Evolutionary conservation across 2,797 vertebrate genomes (phyloP), one percentile per base, ranked within the genome.

Genomic region (Falco columbarius): DNA sequence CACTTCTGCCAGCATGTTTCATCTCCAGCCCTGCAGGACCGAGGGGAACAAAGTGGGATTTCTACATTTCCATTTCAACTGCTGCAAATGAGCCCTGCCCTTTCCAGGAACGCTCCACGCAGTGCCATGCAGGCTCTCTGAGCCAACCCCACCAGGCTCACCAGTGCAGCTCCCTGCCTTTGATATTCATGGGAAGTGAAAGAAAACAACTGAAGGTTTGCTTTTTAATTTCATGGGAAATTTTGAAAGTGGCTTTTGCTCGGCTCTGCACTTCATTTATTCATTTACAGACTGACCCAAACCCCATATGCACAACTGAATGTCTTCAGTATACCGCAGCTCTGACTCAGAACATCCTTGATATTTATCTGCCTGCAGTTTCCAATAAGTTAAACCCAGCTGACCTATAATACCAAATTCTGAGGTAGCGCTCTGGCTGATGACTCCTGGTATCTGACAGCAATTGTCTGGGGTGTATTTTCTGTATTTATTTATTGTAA

Each of bases 161-260:
- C 63, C 46, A 24, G 29, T 5, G 21, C 88, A 62, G 38, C 59
- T 26, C 34, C 0, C 65, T 46, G 86, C 65, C 86, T 95, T 77
- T 77, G 77, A 63, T 93, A 94, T 94, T 95, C 71, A 74, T 27
- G 51, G 49, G 36, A 74, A 93, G 81, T 0, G 22, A 90, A 84
- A 62, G 87, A 68, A 89, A 94, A 91, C 87, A 83, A 34, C 38
- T 5, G 40, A 80, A 65, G 40, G 83, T 92, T 92, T 93, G 82
- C 92, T 82, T 93, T 90, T 90, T 91, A 84, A 92, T 95, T 96
- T 90, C 94, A 95, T 74, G 94, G 86, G 90, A 92, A 95, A 96
- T 96, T 90, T 72, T 44, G 74, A 47, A 67, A 73, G 81, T 84
- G 77, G 61, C 40, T 93, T 44, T 61, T 21, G 7, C 81, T 89